A percentile compares a stretch with the other conserved stretches of the same genome.
These are phyloP conservation scores for Damaliscus lunatus DNA, from an alignment of 2,113 vertebrate genomes.

Conservation along the genomic window DNA sequence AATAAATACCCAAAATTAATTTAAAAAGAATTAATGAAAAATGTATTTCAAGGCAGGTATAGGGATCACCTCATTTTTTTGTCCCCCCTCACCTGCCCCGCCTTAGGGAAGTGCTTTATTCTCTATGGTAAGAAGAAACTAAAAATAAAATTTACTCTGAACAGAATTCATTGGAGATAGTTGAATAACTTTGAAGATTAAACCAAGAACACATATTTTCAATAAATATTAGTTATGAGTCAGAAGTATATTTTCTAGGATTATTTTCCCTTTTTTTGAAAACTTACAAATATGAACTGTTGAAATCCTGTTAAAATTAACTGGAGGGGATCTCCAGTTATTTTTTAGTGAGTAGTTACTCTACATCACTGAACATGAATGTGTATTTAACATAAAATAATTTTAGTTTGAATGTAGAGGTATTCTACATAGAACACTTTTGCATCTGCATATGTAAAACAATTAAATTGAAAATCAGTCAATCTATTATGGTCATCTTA, in stretches of 20 bases:
- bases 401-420: not conserved
- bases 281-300: not conserved
- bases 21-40: not conserved
- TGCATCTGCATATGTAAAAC: not conserved
- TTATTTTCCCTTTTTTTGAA: not conserved
- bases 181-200: not conserved
- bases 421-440: not conserved
- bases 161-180: not conserved
- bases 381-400: not conserved
- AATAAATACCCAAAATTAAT: not conserved
- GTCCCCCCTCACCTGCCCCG: too few species aligned
- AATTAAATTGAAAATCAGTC: not conserved
- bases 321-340: not conserved
- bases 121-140: not conserved
- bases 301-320: conserved; percentile 18
- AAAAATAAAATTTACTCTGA: not conserved
- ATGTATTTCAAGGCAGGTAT: not conserved
- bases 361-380: not conserved
- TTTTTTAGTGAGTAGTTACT: not conserved
- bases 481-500: not conserved
- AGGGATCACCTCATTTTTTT: not conserved
- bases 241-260: not conserved
- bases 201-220: not conserved
- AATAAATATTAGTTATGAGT: not conserved
- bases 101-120: not conserved